Percentiles rank a stretch among this genome's conserved stretches.
Evolutionary conservation across 2,888 invertebrate species (phyloP).

Genomic region (Pemphredon lugubris): DNA sequence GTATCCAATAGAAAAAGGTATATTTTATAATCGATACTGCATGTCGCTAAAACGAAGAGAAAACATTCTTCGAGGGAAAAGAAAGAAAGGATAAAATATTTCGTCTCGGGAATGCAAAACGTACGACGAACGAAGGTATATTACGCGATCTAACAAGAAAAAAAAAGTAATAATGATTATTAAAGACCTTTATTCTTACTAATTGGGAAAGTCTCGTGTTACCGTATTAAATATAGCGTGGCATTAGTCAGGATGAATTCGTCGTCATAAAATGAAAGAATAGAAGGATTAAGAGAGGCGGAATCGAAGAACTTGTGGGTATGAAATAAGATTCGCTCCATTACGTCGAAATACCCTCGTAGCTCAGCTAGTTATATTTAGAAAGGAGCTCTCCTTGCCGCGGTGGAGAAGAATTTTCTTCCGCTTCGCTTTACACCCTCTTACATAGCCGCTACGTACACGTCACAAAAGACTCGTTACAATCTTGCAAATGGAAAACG

Average conservation of each 20-base stretch:
- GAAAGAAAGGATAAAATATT: too few species aligned
- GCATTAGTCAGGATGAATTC: not conserved
- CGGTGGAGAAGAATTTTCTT: slow-evolving; percentile 2
- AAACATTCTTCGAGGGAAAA: too few species aligned
- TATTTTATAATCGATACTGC: slow-evolving; percentile 3
- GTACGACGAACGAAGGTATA: too few species aligned
- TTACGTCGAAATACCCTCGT: slow-evolving; percentile 42
- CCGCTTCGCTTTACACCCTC: slow-evolving; percentile 1
- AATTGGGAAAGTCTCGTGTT: slow-evolving; percentile 2
- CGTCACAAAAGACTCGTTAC: not conserved
- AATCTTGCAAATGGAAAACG: not conserved
- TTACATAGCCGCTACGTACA: not conserved
- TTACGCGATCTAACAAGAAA: too few species aligned
- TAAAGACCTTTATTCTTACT: too few species aligned
- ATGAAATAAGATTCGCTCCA: slow-evolving; percentile 59
- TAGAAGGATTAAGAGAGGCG: slow-evolving; percentile 33
- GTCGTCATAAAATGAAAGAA: not conserved
- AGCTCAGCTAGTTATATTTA: slow-evolving; percentile 22
- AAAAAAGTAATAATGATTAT: too few species aligned
- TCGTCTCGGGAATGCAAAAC: too few species aligned
- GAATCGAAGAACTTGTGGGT: slow-evolving; percentile 35
- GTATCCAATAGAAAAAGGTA: not conserved
- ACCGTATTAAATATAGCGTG: not conserved
- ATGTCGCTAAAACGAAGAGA: too few species aligned
- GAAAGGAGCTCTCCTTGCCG: slow-evolving; percentile 4